phyloP scores from a whole-genome alignment of 2,888 invertebrate genomes.

The Drosophila mayaguana region DNA sequence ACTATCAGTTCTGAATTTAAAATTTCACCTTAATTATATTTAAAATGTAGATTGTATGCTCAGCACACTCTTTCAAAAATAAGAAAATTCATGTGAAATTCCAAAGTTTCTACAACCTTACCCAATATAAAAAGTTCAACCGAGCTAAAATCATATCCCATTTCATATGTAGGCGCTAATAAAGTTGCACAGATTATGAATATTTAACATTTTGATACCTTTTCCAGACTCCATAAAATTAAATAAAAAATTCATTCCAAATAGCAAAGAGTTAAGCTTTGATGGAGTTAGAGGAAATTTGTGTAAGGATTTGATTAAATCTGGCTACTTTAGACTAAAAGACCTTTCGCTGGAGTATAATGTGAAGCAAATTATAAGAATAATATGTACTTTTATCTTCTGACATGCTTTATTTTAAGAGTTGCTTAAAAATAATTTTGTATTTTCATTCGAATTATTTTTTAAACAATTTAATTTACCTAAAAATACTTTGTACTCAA shows the following conservation, averaged over 20 bases:
- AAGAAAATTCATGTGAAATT: neutral
- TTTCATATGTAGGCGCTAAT: constrained; percentile 5
- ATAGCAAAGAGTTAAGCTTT: neutral
- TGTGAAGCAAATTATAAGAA: too few relatives aligned
- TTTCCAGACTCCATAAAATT: neutral
- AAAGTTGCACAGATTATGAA: constrained; percentile 5
- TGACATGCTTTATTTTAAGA: too few relatives aligned
- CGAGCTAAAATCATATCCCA: neutral
- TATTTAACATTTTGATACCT: neutral
- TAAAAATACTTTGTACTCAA: too few relatives aligned
- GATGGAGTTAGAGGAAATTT: neutral
- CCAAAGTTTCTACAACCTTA: neutral
- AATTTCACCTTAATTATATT: neutral
- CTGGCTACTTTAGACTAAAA: too few relatives aligned
- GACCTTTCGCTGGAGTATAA: too few relatives aligned
- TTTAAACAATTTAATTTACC: too few relatives aligned
- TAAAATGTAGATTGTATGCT: neutral
- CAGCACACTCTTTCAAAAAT: neutral
- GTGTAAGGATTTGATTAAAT: neutral
- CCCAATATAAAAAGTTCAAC: neutral
- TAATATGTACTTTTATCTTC: too few relatives aligned
- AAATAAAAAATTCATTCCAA: neutral
- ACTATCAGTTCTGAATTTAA: too few relatives aligned
- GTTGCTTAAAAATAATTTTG: too few relatives aligned
- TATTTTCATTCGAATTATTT: too few relatives aligned